Conservation (phyloP, 2,888 invertebrate species). For the Craniophora ligustri region DNA sequence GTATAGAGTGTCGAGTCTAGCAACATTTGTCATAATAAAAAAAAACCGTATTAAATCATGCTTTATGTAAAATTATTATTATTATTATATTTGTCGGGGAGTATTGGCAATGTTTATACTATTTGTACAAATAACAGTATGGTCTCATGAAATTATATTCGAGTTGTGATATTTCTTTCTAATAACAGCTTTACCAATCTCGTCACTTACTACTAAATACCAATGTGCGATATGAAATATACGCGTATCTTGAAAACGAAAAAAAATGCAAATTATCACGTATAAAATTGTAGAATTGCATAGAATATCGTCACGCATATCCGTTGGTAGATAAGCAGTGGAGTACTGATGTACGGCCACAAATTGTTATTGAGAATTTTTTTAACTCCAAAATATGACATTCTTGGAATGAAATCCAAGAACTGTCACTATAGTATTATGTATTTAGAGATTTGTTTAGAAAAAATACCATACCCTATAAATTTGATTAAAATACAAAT, state of each 20-base stretch:
- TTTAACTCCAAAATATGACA: too few species aligned
- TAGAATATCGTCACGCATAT: too few species aligned
- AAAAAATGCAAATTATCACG: conserved; percentile 9
- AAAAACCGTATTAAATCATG: conserved; percentile 27
- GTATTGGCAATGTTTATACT: conserved; percentile 28
- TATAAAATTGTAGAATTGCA: neutral
- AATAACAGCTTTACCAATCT: conserved; percentile 1
- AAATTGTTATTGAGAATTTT: too few species aligned
- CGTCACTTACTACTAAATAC: neutral
- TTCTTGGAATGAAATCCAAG: too few species aligned
- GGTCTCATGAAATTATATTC: conserved; percentile 3
- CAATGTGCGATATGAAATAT: conserved; percentile 7
- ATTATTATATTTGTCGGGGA: conserved; percentile 12
- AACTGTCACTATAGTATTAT: too few species aligned
- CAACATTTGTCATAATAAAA: conserved; percentile 13
- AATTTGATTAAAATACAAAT: too few species aligned
- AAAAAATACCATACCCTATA: too few species aligned
- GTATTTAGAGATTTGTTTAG: too few species aligned
- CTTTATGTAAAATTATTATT: too few species aligned
- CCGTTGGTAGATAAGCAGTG: too few species aligned
- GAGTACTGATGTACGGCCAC: too few species aligned
- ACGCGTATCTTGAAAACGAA: neutral
- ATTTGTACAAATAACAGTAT: neutral
- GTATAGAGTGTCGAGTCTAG: conserved; percentile 34
- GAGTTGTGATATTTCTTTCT: conserved; percentile 1